Base-by-base conservation (phyloP, 2,888 invertebrate species). In the Apamea monoglypha region DNA sequence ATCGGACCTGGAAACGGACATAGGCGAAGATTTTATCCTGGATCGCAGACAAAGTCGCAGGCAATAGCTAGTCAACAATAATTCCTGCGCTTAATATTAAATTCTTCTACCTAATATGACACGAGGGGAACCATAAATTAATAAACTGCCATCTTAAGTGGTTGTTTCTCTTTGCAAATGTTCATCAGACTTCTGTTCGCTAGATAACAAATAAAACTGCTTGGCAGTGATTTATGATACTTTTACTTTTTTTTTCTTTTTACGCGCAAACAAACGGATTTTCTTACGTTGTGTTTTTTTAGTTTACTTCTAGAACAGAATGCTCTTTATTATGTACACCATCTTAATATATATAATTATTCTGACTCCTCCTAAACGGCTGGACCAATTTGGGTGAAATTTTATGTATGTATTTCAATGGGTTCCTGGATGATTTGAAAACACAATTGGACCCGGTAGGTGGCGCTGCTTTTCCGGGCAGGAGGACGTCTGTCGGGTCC, bases 161-260 rank as follows among this genome's bases (percentile, higher is more conserved):
- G 79, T 59, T 59, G 63, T 64, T 69, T 69, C 68, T 79, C 80
- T 72, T 84, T 73, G 68, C 44, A 72, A 36, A 69, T 64, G 56
- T 44, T 69, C 61, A 44, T 66, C 53, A 59, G 50, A 61, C 8
- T 83, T 70, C 53, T 59, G 82, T 59, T 73, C 36, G 29, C 68
- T 82, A 84, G 80, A 59, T 68, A 36, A 72, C 25, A 83, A 82
- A 78, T 78, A 82, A 72, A 82, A 78, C 50, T 61, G 12, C n/a
- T 18, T 29, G 29, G 10, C 32, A 56, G 7, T 83, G 79, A 82
- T 78, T 82, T 83, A 82, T 83, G 40, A 18, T 5, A 29, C 21
- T 32, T 67, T 78, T 64, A 3, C 8, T n/a, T 32, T 32, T 50
- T 66, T 32, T 16, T 8, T 32, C 5, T 50, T 50, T 59, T 56